Evolutionary conservation across 2,888 invertebrate genomes (phyloP).

Genomic region (Rambutsinella grinnellia): DNA sequence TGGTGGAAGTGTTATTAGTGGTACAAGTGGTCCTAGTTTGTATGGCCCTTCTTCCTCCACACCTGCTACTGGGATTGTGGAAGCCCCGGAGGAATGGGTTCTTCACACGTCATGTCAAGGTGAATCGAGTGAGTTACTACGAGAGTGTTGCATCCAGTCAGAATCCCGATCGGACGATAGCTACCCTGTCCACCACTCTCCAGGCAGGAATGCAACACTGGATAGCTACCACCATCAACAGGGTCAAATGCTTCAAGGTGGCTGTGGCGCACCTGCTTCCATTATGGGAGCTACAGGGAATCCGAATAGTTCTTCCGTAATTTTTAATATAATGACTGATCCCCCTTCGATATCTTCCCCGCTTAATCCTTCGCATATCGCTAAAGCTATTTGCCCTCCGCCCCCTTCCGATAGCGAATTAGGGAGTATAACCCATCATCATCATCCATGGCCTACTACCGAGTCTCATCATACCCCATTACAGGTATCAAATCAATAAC

Average conservation of each 20-base stretch:
- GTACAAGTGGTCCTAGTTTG: conserved; percentile 29
- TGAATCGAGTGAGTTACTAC: conserved; percentile 63
- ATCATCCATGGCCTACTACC: conserved; percentile 36
- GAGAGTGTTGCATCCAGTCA: conserved; percentile 65
- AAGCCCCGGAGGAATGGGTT: conserved; percentile 64
- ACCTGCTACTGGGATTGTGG: conserved; percentile 33
- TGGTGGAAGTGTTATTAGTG: conserved; percentile 19
- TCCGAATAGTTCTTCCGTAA: conserved; percentile 59
- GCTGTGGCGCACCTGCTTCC: conserved; percentile 3
- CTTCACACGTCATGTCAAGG: conserved; percentile 65
- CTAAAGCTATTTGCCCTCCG: conserved; percentile 62
- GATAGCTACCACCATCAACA: conserved; percentile 38
- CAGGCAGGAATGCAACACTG: conserved; percentile 14
- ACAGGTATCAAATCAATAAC: too few relatives aligned
- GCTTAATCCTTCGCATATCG: conserved; percentile 57
- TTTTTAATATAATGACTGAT: conserved; percentile 61
- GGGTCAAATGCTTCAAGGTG: conserved; percentile 40
- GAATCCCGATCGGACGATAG: conserved; percentile 58
- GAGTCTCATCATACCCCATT: conserved; percentile 45
- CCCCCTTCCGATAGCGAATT: conserved; percentile 56
- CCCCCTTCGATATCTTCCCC: conserved; percentile 49
- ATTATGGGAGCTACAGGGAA: conserved; percentile 16
- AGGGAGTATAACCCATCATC: conserved; percentile 26
- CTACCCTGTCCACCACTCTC: conserved; percentile 41
- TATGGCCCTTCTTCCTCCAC: conserved; percentile 12